Base-by-base conservation (phyloP, 2,797 vertebrate species). In the Sebastolobus alascanus region DNA sequence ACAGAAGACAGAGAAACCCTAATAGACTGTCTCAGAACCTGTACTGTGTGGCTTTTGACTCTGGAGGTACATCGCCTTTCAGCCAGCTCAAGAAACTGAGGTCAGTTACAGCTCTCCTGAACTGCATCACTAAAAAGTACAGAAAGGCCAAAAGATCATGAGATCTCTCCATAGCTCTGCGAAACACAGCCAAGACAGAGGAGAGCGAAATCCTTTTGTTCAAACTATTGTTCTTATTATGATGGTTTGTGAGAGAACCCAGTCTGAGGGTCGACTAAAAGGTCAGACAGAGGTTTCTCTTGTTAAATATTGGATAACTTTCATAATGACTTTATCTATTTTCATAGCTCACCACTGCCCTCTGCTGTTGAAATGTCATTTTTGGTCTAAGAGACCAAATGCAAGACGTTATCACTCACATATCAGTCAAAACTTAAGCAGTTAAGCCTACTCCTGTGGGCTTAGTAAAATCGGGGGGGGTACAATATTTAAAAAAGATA, bases 281-380 rank as follows among this genome's bases (percentile, higher is more conserved):
- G 40, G 35, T 76, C 75, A 67, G 12, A 65, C 43, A 65, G 37
- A 40, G 18, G 54, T 77, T 66, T 59, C 9, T 58, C 12, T 37
- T 29, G 20, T 20, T 31, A 20, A 46, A 70, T 65, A 38, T 16
- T 37, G 3, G 8, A 35, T 52, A 27, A 37, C 14, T 67, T 25
- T 33, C 1, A 12, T 13, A 25, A 33, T 5, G 0, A 61, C 68
- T 46, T 46, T 35, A 13, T 31, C 5, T 7, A 2, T 29, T 63
- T 68, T 40, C 40, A 68, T 9, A 80, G 86, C 74, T 90, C 79
- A 81, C n/a, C 14, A 61, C 77, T 84, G 65, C 89, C 82, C 76
- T 84, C 89, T 91, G 78, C n/a, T 83, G 90, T 50, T 80, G 8
- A 71, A 11, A 64, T n/a, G 4, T n/a, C n/a, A 18, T 40, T 37